A percentile compares a stretch with the other conserved stretches of the same genome.
Evolutionary conservation across 1,140 invertebrate species (phyloP).

Genomic region (Apis laboriosa): DNA sequence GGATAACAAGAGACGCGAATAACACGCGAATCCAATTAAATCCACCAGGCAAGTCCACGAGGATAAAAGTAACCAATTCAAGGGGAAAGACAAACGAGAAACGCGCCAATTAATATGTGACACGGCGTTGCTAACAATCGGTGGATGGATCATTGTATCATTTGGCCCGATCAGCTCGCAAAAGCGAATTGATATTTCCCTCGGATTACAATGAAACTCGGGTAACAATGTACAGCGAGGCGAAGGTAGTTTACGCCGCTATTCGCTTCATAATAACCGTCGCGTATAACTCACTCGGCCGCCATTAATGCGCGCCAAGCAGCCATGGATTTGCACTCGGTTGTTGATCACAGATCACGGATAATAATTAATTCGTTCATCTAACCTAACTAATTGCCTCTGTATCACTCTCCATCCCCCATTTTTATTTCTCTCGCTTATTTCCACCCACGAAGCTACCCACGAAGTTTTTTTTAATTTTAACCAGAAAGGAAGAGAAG

Average conservation of each 20-base stretch:
- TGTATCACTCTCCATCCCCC: too few species aligned
- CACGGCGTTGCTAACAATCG: neutral
- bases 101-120: constrained; percentile 1
- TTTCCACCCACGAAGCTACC: too few species aligned
- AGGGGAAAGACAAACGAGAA: neutral
- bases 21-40: neutral
- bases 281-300: neutral
- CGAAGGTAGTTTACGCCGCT: constrained; percentile 6
- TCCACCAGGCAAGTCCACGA: fast-evolving
- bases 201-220: constrained; percentile 1
- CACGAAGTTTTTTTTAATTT: too few species aligned
- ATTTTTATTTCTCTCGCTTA: too few species aligned
- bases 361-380: constrained; percentile 12
- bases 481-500: too few species aligned
- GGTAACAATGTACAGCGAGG: constrained; percentile 1
- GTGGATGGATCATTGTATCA: too few species aligned
- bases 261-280: constrained; percentile 7
- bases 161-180: neutral
- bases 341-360: neutral
- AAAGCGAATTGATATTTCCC: constrained; percentile 24
- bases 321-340: neutral
- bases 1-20: neutral
- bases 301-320: neutral
- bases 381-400: too few species aligned
- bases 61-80: neutral